A percentile compares a stretch with the other conserved stretches of the same genome.
Conservation (phyloP, 1,140 invertebrate genomes). For the Copidosoma floridanum region DNA sequence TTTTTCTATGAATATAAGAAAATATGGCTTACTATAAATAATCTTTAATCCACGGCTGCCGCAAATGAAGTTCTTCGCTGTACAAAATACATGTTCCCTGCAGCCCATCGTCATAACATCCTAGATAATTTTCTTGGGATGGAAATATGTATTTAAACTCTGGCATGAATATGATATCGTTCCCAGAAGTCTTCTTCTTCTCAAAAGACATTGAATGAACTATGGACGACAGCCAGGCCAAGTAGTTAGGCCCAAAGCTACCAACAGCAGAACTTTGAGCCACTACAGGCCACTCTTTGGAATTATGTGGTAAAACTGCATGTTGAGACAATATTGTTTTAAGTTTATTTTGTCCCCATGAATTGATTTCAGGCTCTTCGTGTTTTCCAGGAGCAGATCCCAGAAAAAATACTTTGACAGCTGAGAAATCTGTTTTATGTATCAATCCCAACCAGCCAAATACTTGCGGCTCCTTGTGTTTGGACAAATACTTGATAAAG, state of each 20-base stretch:
- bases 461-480: constrained; percentile 70
- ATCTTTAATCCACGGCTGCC: constrained; percentile 79
- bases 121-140: constrained; percentile 72
- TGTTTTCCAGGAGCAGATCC: constrained; percentile 81
- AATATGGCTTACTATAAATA: constrained; percentile 72
- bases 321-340: constrained; percentile 65
- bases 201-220: constrained; percentile 62
- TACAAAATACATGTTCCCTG: constrained; percentile 91
- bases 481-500: constrained; percentile 74
- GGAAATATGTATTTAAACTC: constrained; percentile 68
- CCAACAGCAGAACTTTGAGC: constrained; percentile 91
- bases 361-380: constrained; percentile 54
- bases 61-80: constrained; percentile 69
- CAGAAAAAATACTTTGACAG: constrained; percentile 81
- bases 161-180: constrained; percentile 45
- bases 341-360: constrained; percentile 74
- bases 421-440: constrained; percentile 73
- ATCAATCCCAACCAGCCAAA: constrained; percentile 73
- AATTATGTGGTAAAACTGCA: constrained; percentile 56
- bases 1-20: constrained; percentile 2
- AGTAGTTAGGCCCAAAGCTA: constrained; percentile 68
- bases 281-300: constrained; percentile 66
- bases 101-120: constrained; percentile 77
- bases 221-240: constrained; percentile 68
- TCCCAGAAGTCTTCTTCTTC: constrained; percentile 40